Base-by-base conservation (phyloP, 2,797 vertebrate genomes). In the Aeoliscus strigatus region DNA sequence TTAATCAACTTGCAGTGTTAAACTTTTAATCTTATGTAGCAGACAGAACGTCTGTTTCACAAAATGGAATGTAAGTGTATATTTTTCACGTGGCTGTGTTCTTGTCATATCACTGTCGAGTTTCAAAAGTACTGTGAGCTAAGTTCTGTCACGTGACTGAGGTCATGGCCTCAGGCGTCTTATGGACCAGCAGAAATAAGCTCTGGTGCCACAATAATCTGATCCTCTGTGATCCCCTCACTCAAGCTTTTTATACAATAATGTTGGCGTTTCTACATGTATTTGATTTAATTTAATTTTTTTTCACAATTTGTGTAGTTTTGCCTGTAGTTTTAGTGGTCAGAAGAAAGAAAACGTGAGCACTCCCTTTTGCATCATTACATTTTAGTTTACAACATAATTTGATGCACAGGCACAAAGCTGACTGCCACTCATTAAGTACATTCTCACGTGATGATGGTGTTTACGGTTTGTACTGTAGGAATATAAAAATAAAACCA, bases 121-220 rank as follows among this genome's bases (percentile, higher is more conserved):
- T 35, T 17, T 58, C 33, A 47, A 23, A 14, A 31, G 11, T 31
- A 16, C 28, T 17, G 44, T 13, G 4, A 36, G 26, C 44, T 53
- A 17, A 17, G 27, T 21, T 31, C 14, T 13, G 27, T 61, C 59
- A 72, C 47, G 50, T 9, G 34, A 58, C 14, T 56, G 24, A 53
- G 13, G 37, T 53, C 30, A 39, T 40, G 26, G 11, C 24, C 37
- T 25, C 7, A 24, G 41, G 51, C 45, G 39, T 55, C 61, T 46
- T 46, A 48, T 63, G 5, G 27, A 28, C 30, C 3, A 9, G n/a
- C 18, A 17, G 16, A 26, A 53, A 50, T 21, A 35, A 40, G 56
- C 41, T 59, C 45, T 41, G 31, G 23, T 14, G 15, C 14, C 24
- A 49, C 18, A 28, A 14, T 37, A 6, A 25, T 17, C 16, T 9